phyloP scores from a whole-genome alignment of 37 sponge, comb jelly and placozoan genomes.

The Spongilla lacustris region DNA sequence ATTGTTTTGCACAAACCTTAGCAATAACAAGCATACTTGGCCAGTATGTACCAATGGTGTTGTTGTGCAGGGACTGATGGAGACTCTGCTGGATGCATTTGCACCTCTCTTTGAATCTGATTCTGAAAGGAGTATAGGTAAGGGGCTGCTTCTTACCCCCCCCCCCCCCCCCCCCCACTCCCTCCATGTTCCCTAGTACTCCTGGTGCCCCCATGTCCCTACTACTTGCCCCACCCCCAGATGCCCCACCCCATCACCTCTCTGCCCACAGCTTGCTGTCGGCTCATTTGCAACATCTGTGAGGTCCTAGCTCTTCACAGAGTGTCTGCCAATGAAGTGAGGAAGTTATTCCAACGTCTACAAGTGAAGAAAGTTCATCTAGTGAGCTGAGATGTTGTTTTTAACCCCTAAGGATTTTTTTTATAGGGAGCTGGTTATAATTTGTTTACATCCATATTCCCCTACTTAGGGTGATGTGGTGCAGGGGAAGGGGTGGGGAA shows the following conservation, averaged over 20 bases:
- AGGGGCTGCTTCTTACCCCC: not conserved
- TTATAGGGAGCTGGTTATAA: too few relatives aligned
- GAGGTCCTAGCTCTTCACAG: conserved; percentile 52
- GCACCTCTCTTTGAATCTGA: conserved; percentile 27
- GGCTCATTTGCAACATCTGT: conserved; percentile 46
- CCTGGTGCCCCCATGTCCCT: not conserved
- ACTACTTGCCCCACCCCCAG: not conserved
- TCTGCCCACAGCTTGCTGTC: conserved; percentile 44
- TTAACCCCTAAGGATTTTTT: too few relatives aligned
- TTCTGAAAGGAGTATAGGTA: conserved; percentile 60
- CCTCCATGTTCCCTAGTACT: not conserved
- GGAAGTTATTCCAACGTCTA: conserved; percentile 56
- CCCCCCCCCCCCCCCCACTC: not conserved
- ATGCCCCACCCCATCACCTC: too few relatives aligned
- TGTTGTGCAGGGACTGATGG: conserved; percentile 41
- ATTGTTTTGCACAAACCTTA: too few relatives aligned
- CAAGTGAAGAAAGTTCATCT: conserved; percentile 33
- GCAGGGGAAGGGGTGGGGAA: too few relatives aligned
- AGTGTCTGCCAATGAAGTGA: conserved; percentile 53
- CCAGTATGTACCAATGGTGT: too few relatives aligned
- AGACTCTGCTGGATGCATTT: conserved; percentile 46
- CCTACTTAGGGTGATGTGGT: too few relatives aligned
- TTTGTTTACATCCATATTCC: too few relatives aligned
- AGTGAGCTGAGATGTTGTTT: not conserved
- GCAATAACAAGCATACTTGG: not conserved